Evolutionary conservation across 2,888 invertebrate genomes (phyloP).

Genomic region (Rhogogaster chlorosoma): DNA sequence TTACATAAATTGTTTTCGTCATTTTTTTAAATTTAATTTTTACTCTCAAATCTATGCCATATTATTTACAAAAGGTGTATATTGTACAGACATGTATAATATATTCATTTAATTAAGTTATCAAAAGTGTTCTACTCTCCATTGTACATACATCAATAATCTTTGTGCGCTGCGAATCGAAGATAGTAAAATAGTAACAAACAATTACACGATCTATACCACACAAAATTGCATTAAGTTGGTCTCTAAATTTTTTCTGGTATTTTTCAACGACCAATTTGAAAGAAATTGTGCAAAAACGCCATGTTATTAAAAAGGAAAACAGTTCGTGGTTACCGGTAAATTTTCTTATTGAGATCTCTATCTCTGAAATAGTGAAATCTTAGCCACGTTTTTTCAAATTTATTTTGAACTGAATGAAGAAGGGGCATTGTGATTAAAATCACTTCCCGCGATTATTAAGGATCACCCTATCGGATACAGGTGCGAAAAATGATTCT

Average conservation of each 20-base stretch:
- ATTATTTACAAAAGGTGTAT: slow-evolving; percentile 38
- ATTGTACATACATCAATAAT: not conserved
- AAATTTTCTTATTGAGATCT: too few species aligned
- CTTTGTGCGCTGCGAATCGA: not conserved
- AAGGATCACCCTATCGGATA: too few species aligned
- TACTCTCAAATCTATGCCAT: slow-evolving; percentile 34
- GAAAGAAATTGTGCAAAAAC: too few species aligned
- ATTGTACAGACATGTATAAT: slow-evolving; percentile 12
- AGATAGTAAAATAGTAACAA: not conserved
- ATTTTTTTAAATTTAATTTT: not conserved
- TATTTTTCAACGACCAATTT: not conserved
- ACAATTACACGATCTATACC: not conserved
- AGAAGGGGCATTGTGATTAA: too few species aligned
- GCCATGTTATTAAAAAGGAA: too few species aligned
- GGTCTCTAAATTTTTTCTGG: not conserved
- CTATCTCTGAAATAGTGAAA: too few species aligned
- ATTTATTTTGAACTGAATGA: too few species aligned
- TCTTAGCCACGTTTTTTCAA: too few species aligned
- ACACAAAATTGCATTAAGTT: not conserved
- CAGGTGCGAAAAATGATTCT: too few species aligned
- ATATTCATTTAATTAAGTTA: slow-evolving; percentile 15
- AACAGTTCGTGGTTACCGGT: too few species aligned
- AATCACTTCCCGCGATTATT: too few species aligned
- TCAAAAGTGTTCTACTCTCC: not conserved
- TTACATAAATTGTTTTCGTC: not conserved